A percentile compares a stretch with the other conserved stretches of the same genome.
Evolutionary conservation across 1,140 invertebrate species (phyloP).

Genomic region (Camponotus vicinus): DNA sequence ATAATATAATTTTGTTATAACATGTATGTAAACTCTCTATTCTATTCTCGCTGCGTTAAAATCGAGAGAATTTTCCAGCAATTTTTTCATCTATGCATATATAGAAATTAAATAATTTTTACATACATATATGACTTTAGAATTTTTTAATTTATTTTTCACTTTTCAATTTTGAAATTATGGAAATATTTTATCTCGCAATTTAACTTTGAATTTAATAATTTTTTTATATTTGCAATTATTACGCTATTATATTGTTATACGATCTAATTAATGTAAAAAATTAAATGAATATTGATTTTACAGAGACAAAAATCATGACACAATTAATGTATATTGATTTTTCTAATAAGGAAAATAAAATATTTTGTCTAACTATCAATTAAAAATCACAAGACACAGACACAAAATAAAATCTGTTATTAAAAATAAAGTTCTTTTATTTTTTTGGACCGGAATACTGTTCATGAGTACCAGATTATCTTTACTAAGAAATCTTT

Average conservation of each 20-base stretch:
- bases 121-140: not conserved
- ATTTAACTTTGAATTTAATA: not conserved
- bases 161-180: not conserved
- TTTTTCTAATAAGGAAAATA: not conserved
- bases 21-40: too few species aligned
- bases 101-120: not conserved
- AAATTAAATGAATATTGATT: not conserved
- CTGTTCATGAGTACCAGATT: not conserved
- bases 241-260: not conserved
- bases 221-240: not conserved
- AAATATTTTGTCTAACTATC: not conserved
- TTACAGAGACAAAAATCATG: not conserved
- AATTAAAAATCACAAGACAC: not conserved
- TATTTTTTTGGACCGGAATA: not conserved
- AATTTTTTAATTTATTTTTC: not conserved
- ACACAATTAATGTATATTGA: not conserved
- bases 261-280: not conserved
- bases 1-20: not conserved
- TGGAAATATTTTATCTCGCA: not conserved
- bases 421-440: not conserved
- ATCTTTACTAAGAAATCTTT: slow-evolving; percentile 48
- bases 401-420: not conserved
- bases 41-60: not conserved
- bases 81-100: too few species aligned
- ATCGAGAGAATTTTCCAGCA: not conserved